Conservation (phyloP, 2,888 invertebrate genomes). For the Phyllotreta striolata region DNA sequence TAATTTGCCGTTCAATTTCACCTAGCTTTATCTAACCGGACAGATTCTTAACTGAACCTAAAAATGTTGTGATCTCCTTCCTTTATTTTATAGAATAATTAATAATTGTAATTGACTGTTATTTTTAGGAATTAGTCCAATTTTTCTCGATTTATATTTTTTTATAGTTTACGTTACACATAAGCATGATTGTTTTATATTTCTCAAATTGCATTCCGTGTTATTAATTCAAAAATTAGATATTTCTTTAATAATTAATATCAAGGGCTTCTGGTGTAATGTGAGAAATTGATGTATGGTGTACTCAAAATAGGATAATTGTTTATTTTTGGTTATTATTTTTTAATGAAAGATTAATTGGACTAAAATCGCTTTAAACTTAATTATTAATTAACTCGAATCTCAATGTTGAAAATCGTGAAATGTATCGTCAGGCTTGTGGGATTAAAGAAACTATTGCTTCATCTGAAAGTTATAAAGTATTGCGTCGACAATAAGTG, state of each 20-base stretch:
- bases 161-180: not conserved
- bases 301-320: too few relatives aligned
- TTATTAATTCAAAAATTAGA: too few relatives aligned
- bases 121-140: slow-evolving; percentile 33
- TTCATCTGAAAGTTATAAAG: not conserved
- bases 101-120: slow-evolving; percentile 32
- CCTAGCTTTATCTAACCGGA: slow-evolving; percentile 24
- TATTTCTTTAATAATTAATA: too few relatives aligned
- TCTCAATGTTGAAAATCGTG: too few relatives aligned
- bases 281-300: too few relatives aligned
- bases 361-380: too few relatives aligned
- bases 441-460: too few relatives aligned
- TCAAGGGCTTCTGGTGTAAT: too few relatives aligned
- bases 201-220: not conserved
- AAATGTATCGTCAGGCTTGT: too few relatives aligned
- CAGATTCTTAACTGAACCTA: slow-evolving; percentile 31
- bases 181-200: not conserved
- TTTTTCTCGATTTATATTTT: not conserved
- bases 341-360: too few relatives aligned
- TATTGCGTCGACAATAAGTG: slow-evolving; percentile 27
- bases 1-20: slow-evolving; percentile 17
- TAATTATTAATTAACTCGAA: not conserved
- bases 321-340: too few relatives aligned
- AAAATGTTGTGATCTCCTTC: slow-evolving; percentile 40
- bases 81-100: slow-evolving; percentile 26